Evolutionary conservation across 2,888 invertebrate genomes (phyloP), one percentile per base, ranked within the genome.

Genomic region (Coecobrya sp.): DNA sequence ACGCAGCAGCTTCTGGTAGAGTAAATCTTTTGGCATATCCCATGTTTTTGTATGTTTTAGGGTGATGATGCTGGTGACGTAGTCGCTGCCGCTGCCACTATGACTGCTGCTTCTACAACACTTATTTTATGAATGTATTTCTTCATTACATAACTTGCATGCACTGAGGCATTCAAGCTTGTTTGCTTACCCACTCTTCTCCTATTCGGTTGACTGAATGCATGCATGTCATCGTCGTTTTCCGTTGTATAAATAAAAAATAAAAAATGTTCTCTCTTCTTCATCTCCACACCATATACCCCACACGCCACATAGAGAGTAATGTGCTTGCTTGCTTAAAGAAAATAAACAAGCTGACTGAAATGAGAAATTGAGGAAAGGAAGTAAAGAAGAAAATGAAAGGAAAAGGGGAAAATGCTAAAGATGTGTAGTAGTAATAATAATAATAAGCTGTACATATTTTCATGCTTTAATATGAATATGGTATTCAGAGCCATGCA

Each of bases 1-100:
- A 89, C 89, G 27, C 55, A 65, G 27, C 55, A 65, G 82, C 55
- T 89, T 70, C 84, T 76, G 52, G 55, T 52, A 81, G 76, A 86
- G 81, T 86, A 91, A 91, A 86, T 86, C 82, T 91, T 91, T 91
- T 91, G 86, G 86, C 91, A 86, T 76, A 86, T 91, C 42, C 79
- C 86, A 22, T 91, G 86, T 91, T 73, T 85, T 89, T 62, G 30
- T 68, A 73, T 68, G 76, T 79, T 82, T 70, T 87, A 19, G 59
- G 76, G 86, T n/a, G 86, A 73, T n/a, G 86, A 52, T 81, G 88
- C 8, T 87, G 59, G 59, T 62, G 73, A 73, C 42, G 55, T 79
- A 19, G 22, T n/a, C n/a, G 36, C 76, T 16, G 25, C 68, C 19
- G 10, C 42, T 42, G 16, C 45, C 16, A 49, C 52, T 11, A 45